A percentile compares a stretch with the other conserved stretches of the same genome.
These are phyloP conservation scores for Iselma pallidipennis DNA, from an alignment of 2,888 invertebrate genomes.

Conservation along the genomic window DNA sequence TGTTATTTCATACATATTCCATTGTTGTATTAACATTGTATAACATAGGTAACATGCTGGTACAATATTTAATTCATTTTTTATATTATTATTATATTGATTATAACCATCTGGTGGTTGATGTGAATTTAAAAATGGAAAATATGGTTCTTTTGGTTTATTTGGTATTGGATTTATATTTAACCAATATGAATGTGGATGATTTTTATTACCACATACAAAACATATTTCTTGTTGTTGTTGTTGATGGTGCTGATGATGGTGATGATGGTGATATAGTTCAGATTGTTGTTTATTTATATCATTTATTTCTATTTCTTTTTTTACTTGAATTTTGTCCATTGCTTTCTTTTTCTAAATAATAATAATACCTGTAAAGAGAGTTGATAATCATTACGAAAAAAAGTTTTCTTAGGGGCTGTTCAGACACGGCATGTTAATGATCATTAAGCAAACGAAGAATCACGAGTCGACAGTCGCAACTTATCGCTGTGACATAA, in stretches of 20 bases:
- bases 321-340: constrained; percentile 60
- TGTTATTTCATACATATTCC: constrained; percentile 87
- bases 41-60: constrained; percentile 85
- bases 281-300: constrained; percentile 39
- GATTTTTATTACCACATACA: constrained; percentile 75
- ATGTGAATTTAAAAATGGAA: constrained; percentile 90
- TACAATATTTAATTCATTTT: constrained; percentile 57
- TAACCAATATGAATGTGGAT: constrained; percentile 64
- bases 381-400: too few species aligned
- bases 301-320: constrained; percentile 50
- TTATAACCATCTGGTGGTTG: constrained; percentile 81
- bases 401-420: too few species aligned
- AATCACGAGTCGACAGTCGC: too few species aligned
- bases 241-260: background rate
- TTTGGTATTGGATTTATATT: constrained; percentile 70
- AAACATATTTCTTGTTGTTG: constrained; percentile 60
- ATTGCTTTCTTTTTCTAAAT: constrained; percentile 40
- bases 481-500: too few species aligned
- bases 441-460: too few species aligned
- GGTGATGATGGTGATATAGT: constrained; percentile 10
- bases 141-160: constrained; percentile 78
- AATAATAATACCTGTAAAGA: background rate
- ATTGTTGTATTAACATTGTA: constrained; percentile 84
- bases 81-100: constrained; percentile 29
- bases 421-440: too few species aligned